Evolutionary conservation across 2,113 vertebrate genomes (phyloP), one percentile per base, ranked within the genome.

Genomic region (Merops nubicus): DNA sequence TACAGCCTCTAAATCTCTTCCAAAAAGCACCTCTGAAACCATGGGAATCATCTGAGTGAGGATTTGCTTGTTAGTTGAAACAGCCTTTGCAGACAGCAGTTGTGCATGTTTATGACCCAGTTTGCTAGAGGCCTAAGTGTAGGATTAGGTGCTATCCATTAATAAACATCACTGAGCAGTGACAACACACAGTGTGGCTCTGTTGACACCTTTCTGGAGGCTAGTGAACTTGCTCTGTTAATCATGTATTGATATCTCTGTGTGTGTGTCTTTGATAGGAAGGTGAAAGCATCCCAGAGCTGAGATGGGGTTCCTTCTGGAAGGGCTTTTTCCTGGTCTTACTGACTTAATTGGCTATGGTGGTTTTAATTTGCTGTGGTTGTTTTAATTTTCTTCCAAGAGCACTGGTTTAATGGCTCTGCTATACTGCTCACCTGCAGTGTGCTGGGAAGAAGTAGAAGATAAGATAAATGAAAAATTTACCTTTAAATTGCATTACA

Each of bases 351-450:
- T 77, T 92, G 65, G n/a, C 65, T 75, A 48, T 81, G 20, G 50
- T 88, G 88, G 67, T 70, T 90, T 67, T 75, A 29, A 47, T 94
- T 96, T 81, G 50, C 65, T 75, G 53, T 81, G 20, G 50, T 88
- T 90, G 67, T 70, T 90, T 67, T 75, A 29, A 47, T 94, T 96
- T 81, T 79, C 73, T 91, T 88, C 54, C 50, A 60, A 73, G 72
- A 95, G 53, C 63, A 47, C 6, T 47, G 31, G 15, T 88, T 82
- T 84, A 81, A 75, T 87, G 83, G 51, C 62, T 85, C 4, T 63
- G 72, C 87, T 86, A 25, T 69, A 29, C 85, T 78, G 50, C 85
- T 94, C 76, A 90, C 90, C 68, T 77, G 63, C 65, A 73, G 69
- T 20, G 67, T 65, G 38, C 50, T 77, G 74, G 89, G 50, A 93